Evolutionary conservation across 92 coral and sea anemone species (phyloP), one percentile per base, ranked within the genome.

Genomic region (Virgularia gustaviana): DNA sequence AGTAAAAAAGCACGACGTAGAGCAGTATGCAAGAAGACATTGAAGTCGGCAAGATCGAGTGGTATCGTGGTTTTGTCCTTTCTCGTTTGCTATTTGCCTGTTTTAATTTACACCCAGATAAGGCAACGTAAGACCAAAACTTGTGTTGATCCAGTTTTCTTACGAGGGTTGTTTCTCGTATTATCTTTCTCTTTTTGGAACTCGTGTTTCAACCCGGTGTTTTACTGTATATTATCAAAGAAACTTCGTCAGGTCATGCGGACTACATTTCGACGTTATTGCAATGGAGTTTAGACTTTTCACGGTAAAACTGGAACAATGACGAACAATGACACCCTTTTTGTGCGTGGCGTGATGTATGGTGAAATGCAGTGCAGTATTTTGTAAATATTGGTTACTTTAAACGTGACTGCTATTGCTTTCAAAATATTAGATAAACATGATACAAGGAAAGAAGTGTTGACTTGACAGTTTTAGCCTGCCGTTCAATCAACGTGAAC

Each of bases 161-260:
- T n/a, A n/a, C 55, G 22, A 5, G 3, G 15, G 15, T 15, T 39
- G 1, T 18, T 42, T 9, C 44, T 53, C 54, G 33, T 29, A 33
- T 16, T 65, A 25, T 65, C 54, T 20, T 65, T 42, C 54, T 10
- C 34, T 65, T 65, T 65, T 22, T 49, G 49, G 22, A 65, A 65
- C 30, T 41, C 36, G 7, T 39, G 56, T 24, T 16, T 42, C 2
- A 65, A 65, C 32, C 72, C 72, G 13, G 37, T 65, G 6, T 11
- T 65, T 18, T 65, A 65, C n/a, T 65, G 32, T 42, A 42, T 42
- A 49, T 65, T 22, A 24, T 65, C 72, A 12, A 20, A 23, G 36
- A 65, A 42, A 42, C 29, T 65, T 18, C 55, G 72, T 1, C 51
- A 1, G 0, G 6, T 23, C 13, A 65, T 43, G 22, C 72, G 27